Percentiles rank a stretch among this genome's conserved stretches.
phyloP scores from a whole-genome alignment of 2,113 vertebrate species.

The Oncorhynchus kisutch region DNA sequence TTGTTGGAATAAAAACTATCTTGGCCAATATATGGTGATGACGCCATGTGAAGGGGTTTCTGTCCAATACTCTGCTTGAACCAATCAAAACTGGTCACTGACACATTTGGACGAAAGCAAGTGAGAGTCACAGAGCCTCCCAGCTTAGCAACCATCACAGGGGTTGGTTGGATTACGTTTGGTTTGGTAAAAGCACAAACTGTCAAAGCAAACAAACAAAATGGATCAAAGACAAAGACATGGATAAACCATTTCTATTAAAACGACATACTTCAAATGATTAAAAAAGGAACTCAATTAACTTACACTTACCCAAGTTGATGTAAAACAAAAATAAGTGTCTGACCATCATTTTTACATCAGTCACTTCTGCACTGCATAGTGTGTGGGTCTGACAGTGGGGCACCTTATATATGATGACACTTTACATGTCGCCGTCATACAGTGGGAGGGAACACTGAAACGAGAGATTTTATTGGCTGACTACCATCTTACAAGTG shows the following conservation, averaged over 20 bases:
- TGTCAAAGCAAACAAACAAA: background rate
- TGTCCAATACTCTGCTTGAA: slow-evolving; percentile 19
- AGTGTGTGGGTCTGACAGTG: background rate
- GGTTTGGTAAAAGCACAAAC: background rate
- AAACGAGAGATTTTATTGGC: no score
- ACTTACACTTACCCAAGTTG: background rate
- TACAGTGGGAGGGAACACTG: no score
- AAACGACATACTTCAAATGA: background rate
- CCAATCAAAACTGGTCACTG: background rate
- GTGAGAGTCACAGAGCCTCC: slow-evolving; percentile 21
- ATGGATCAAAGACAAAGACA: no score
- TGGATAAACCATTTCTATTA: no score
- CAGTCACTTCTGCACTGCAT: background rate
- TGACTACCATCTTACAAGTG: no score
- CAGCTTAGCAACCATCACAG: background rate
- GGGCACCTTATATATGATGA: no score
- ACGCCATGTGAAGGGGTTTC: slow-evolving; percentile 11
- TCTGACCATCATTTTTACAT: background rate
- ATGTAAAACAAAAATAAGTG: background rate
- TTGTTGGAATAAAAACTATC: background rate
- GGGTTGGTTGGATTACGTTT: background rate
- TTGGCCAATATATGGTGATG: background rate
- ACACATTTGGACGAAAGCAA: background rate
- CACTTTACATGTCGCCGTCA: no score
- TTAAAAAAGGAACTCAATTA: background rate